These are phyloP conservation scores for Crossaster papposus DNA, from an alignment of 53 echinoderm and acorn worm species.

Conservation along the genomic window DNA sequence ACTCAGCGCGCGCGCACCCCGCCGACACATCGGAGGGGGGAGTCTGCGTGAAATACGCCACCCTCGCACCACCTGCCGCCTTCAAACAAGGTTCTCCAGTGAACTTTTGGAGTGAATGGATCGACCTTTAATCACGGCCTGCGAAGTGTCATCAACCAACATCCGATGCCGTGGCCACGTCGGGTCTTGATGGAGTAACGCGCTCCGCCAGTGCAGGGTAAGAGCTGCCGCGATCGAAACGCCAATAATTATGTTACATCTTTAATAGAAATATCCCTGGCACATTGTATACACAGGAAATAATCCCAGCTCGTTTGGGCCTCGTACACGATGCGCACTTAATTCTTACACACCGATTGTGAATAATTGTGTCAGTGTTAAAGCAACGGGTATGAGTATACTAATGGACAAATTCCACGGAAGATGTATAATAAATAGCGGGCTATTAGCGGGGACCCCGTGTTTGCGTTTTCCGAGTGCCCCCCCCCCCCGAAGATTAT, in stretches of 20 bases:
- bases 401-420: background rate
- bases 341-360: background rate
- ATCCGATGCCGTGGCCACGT: background rate
- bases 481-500: background rate
- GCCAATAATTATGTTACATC: conserved; percentile 18
- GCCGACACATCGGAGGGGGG: too few relatives aligned
- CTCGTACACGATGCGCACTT: background rate
- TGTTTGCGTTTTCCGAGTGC: background rate
- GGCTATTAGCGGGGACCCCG: conserved; percentile 3
- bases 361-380: background rate
- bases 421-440: conserved; percentile 15
- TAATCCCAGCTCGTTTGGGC: background rate
- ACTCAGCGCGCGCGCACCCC: too few relatives aligned
- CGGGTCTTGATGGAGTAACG: background rate
- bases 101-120: background rate
- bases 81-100: background rate
- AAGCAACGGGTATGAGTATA: background rate
- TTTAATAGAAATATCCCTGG: background rate
- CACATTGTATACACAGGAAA: background rate
- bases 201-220: conserved; percentile 15
- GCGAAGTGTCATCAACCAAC: background rate
- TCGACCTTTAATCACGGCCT: conserved; percentile 9
- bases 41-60: background rate
- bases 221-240: conserved; percentile 14
- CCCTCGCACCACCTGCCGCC: background rate